Evolutionary conservation across 1,140 invertebrate species (phyloP), one percentile per base, ranked within the genome.

Genomic region (Melanaphis sacchari): DNA sequence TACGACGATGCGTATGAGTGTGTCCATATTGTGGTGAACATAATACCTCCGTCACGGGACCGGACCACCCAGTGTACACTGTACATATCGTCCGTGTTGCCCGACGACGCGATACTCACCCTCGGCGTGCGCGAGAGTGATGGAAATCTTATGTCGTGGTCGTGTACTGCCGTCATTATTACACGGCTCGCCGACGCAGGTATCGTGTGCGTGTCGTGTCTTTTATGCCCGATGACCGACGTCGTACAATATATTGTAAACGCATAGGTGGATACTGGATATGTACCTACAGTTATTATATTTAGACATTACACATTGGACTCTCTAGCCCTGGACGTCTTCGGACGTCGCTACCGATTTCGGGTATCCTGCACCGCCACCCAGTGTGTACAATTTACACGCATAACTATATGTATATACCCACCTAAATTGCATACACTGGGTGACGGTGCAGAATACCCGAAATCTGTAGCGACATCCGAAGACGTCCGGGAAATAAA

Each of bases 21-120:
- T 59, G 26, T 31, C 26, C 26, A 66, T n/a, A 76, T 76, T 76
- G 31, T 76, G 59, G 59, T 76, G 59, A n/a, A n/a, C 54, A 59
- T 26, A 15, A 18, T 76, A 40, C 52, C 26, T 36, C 22, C 49
- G 41, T 66, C 38, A 43, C 90, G 31, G 59, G 40, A 46, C 40
- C 54, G 40, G 52, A 41, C 90, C 49, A 91, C 49, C 90, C 88
- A 54, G 54, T 8, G 46, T n/a, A n/a, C n/a, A n/a, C n/a, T n/a
- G 11, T 26, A 76, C 54, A 40, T 31, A 66, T 76, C 59, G 59
- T n/a, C 31, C n/a, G n/a, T n/a, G 59, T 0, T n/a, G 59, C 31
- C 54, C 59, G 59, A n/a, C 59, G 31, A n/a, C 59, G 46, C 43
- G 43, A 38, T 89, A 22, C 1, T 4, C 15, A 54, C 26, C 38